Evolutionary conservation across 2,113 vertebrate genomes (phyloP).

Genomic region (Megaleporinus macrocephalus): DNA sequence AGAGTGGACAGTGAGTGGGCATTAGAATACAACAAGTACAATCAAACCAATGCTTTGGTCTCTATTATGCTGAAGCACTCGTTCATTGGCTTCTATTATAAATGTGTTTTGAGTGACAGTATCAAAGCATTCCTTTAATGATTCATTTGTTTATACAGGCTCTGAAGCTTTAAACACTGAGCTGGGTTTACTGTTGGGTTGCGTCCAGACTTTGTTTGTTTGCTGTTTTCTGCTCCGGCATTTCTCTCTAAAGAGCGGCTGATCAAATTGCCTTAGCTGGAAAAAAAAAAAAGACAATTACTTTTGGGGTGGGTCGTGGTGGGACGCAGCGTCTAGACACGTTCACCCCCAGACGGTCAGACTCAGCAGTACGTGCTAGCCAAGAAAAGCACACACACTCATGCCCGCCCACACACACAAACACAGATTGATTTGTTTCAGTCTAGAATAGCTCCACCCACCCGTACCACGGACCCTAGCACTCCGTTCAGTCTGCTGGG

Average conservation of each 20-base stretch:
- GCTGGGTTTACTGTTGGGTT: neutral
- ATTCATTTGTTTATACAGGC: neutral
- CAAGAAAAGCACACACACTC: neutral
- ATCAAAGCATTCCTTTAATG: neutral
- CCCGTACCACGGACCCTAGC: neutral
- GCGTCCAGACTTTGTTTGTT: neutral
- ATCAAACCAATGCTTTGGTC: too few relatives aligned
- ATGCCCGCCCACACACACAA: neutral
- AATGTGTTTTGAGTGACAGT: too few relatives aligned
- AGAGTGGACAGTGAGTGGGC: too few relatives aligned
- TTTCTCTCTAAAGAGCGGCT: constrained; percentile 9
- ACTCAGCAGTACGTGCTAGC: neutral
- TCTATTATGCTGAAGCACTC: too few relatives aligned
- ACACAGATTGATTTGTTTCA: neutral
- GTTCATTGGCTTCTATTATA: too few relatives aligned
- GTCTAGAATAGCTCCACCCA: constrained; percentile 16
- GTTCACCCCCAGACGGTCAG: constrained; percentile 31
- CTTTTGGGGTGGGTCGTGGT: neutral
- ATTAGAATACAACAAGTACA: too few relatives aligned
- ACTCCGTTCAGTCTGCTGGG: neutral
- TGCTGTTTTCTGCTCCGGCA: neutral
- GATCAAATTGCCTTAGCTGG: constrained; percentile 6
- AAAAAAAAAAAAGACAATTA: constrained; percentile 20
- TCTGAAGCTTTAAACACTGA: too few relatives aligned
- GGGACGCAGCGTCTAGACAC: constrained; percentile 34